These are phyloP conservation scores for Uropsilus gracilis DNA, from an alignment of 2,113 vertebrate genomes.

Conservation along the genomic window DNA sequence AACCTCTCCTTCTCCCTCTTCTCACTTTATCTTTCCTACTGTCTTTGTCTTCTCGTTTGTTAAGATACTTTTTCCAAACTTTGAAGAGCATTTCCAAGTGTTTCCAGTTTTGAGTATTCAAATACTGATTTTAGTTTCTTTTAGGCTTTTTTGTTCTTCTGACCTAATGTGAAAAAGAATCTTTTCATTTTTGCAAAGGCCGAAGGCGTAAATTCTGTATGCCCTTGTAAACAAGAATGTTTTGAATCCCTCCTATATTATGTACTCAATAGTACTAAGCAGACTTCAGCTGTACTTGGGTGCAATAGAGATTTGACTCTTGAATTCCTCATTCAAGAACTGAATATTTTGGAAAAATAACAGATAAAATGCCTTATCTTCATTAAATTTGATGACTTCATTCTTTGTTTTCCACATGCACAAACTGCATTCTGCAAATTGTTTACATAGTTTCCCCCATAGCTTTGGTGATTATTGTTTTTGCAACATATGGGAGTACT, in stretches of 20 bases:
- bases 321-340: slow-evolving; percentile 5
- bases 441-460: not conserved
- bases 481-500: not conserved
- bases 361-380: not conserved
- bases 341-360: not conserved
- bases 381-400: not conserved
- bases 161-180: not conserved
- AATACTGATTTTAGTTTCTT: not conserved
- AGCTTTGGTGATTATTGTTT: not conserved
- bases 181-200: not conserved
- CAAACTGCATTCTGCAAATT: slow-evolving; percentile 15
- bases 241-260: not conserved
- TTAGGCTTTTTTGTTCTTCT: slow-evolving; percentile 9
- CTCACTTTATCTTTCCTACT: too few relatives aligned
- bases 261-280: not conserved
- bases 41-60: too few relatives aligned
- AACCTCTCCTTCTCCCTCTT: not conserved
- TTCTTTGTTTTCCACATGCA: not conserved
- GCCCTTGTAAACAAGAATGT: not conserved
- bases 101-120: not conserved
- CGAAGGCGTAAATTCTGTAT: not conserved
- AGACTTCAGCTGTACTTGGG: not conserved
- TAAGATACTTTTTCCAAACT: not conserved
- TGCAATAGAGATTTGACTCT: not conserved
- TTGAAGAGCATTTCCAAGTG: not conserved